phyloP scores from a whole-genome alignment of 23 tunicate genomes.

The Halocynthia roretzi region DNA sequence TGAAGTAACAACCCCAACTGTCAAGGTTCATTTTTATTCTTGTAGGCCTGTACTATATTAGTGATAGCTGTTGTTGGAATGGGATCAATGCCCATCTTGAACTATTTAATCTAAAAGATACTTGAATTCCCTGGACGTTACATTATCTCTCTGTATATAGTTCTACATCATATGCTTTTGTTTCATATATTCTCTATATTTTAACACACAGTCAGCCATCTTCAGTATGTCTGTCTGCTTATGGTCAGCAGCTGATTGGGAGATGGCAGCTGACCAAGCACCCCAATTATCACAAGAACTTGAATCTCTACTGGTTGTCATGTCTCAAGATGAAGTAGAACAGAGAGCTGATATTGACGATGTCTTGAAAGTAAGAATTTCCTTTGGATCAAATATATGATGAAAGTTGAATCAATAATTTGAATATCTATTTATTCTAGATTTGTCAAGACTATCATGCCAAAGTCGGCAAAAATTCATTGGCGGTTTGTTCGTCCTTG shows the following conservation, averaged over 20 bases:
- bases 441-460: conserved; percentile 71
- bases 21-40: not conserved
- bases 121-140: too few relatives aligned
- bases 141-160: not conserved
- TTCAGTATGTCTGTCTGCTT: conserved; percentile 70
- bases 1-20: not conserved
- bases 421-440: not conserved
- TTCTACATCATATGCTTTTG: not conserved
- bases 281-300: conserved; percentile 60
- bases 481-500: conserved; percentile 56
- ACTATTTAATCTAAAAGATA: too few relatives aligned
- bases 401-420: not conserved
- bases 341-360: conserved; percentile 59
- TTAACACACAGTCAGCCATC: conserved; percentile 29
- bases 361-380: conserved; percentile 43
- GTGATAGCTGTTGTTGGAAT: too few relatives aligned
- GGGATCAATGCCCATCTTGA: too few relatives aligned
- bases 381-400: not conserved
- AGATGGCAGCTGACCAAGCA: conserved; percentile 74
- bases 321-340: conserved; percentile 61
- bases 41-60: too few relatives aligned
- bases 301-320: conserved; percentile 54
- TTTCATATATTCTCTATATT: too few relatives aligned
- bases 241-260: conserved; percentile 86
- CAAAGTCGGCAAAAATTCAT: conserved; percentile 39